Evolutionary conservation across 2,113 vertebrate genomes (phyloP), one percentile per base, ranked within the genome.

Genomic region (Miniopterus natalensis): DNA sequence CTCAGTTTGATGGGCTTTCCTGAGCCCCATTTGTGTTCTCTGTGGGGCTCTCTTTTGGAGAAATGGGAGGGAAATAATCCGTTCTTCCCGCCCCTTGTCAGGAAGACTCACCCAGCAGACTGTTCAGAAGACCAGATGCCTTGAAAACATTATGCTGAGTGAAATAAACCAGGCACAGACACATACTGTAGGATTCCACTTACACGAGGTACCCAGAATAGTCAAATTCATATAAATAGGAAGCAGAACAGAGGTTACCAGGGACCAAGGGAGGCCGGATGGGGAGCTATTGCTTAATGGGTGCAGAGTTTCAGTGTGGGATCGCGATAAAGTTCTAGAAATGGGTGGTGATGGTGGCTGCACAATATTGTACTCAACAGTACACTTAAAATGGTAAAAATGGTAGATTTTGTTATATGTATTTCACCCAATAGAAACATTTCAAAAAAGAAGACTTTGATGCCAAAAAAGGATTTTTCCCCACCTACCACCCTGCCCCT

Each of bases 391-490:
- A 25, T 20, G 12, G 13, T 51, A 68, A 63, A 10, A 10, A 4
- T 49, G 59, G 11, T 18, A 20, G 55, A 53, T 49, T 80, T 42
- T 77, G 42, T 36, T 53, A 29, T 0, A 0, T 84, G 8, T 65
- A 11, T 75, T 90, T 92, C 83, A 51, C 65, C 65, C 51, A 31
- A 20, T 83, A 81, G 85, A 94, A 94, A 71, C 47, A 12, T 9
- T 71, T 83, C 9, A 49, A 78, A 86, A 63, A 87, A 51, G 73
- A 36, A 61, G 73, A 45, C 11, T 36, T 9, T 29, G 65, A 55
- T 36, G 2, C 65, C 31, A 87, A 90, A 93, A 91, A 97, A 75
- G 61, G 83, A 93, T 85, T 89, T 95, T 80, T 42, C 45, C 45
- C 45, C 2, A 77, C 74, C 29, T 4, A 5, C 3, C 14, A 31